Base-by-base conservation (phyloP, 2,113 vertebrate genomes). In the Castor canadensis region DNA sequence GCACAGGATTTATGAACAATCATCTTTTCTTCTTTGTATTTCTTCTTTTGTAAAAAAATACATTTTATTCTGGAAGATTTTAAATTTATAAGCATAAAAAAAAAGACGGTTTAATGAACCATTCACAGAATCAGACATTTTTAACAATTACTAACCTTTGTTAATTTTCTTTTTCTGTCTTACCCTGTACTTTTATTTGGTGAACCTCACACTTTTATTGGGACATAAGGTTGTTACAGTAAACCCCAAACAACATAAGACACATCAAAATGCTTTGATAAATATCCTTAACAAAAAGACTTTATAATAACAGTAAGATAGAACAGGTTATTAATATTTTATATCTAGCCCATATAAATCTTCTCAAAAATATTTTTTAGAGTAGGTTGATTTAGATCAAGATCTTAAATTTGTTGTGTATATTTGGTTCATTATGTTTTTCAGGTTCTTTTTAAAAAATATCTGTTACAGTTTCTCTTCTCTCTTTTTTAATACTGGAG, bases 301-400 rank as follows among this genome's bases (percentile, higher is more conserved):
- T 81, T 58, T 62, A 35, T 66, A 60, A 75, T 79, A 82, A 91
- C 89, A 83, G 52, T 52, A 52, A 8, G 11, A 45, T 73, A 43
- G 45, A 86, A 83, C 72, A 82, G 60, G 24, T 38, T 92, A 81
- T 72, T 89, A 91, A 92, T 32, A 88, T 56, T n/a, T 93, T n/a
- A 92, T 38, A 82, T 38, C 11, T 35, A 76, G 16, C 2, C 1
- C 32, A 67, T 80, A 93, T 71, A 69, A 38, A 91, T 86, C 64
- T 69, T 82, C 56, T 85, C 22, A 79, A 79, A 94, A 83, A 90
- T 45, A 16, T 7, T 28, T 87, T 76, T 89, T 83, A 86, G 45
- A 71, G 8, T 76, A 72, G 17, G 19, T 66, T 94, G 91, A 32
- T 58, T 71, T 95, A 40, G 87, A 77, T 54, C 62, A 83, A 79